A percentile compares a stretch with the other conserved stretches of the same genome.
Conservation (phyloP, 2,113 vertebrate genomes). For the Aramus guarauna region DNA sequence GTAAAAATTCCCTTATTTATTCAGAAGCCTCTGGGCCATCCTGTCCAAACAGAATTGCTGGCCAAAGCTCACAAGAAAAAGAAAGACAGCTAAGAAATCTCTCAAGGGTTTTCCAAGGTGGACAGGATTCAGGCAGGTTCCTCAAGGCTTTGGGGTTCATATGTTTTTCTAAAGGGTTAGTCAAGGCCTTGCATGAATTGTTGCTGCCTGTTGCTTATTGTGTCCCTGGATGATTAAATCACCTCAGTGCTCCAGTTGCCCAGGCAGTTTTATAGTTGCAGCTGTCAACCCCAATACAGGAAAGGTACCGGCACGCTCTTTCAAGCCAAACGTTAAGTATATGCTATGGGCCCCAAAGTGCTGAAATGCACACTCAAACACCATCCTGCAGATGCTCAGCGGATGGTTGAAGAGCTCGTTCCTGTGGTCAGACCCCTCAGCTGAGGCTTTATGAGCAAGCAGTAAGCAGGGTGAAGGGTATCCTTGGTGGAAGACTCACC, state of each 20-base stretch:
- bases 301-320: neutral
- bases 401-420: neutral
- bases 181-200: neutral
- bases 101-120: neutral
- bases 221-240: neutral
- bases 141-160: neutral
- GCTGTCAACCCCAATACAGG: neutral
- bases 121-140: neutral
- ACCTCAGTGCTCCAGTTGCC: neutral
- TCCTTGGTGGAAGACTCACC: accelerated
- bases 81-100: neutral
- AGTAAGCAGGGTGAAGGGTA: neutral
- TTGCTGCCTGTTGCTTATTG: neutral
- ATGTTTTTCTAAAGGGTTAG: neutral
- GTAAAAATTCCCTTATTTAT: neutral
- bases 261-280: neutral
- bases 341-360: neutral
- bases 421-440: neutral
- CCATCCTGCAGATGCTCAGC: neutral
- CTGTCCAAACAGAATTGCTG: neutral
- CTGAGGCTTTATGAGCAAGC: neutral
- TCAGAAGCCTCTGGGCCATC: neutral
- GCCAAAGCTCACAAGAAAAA: neutral
- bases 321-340: neutral
- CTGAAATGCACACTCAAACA: neutral